Percentiles rank a stretch among this genome's conserved stretches.
These are phyloP conservation scores for Coleophora deauratella DNA, from an alignment of 2,888 invertebrate genomes.

Conservation along the genomic window DNA sequence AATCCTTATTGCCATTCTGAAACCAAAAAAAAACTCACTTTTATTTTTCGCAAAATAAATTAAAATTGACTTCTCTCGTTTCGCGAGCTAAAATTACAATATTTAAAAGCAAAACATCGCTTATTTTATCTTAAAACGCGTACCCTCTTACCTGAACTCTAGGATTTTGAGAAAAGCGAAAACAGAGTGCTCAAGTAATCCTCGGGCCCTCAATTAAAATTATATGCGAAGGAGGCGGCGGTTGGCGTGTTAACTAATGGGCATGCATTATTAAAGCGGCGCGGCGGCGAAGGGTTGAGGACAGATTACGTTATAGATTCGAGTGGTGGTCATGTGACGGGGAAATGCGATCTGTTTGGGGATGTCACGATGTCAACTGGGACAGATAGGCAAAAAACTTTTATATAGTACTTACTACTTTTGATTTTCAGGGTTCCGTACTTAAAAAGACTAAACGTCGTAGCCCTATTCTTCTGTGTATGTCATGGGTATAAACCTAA, in stretches of 20 bases:
- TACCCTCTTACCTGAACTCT: conserved; percentile 2
- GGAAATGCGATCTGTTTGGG: conserved; percentile 4
- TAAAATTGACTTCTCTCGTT: no score
- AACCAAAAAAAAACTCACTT: no score
- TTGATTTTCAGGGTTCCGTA: no score
- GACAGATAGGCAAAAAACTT: no score
- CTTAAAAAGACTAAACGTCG: no score
- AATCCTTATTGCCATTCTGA: no score
- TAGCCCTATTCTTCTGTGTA: no score
- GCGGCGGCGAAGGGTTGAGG: conserved; percentile 52
- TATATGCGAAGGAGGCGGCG: conserved; percentile 51
- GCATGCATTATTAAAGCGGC: conserved; percentile 68
- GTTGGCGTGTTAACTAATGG: conserved; percentile 71
- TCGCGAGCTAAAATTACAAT: no score
- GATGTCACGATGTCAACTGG: no score
- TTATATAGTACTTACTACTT: no score
- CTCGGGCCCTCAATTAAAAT: conserved; percentile 57
- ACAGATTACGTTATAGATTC: conserved; percentile 61
- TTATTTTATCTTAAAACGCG: not conserved
- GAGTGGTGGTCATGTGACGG: conserved; percentile 18
- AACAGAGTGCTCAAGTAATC: conserved; percentile 47
- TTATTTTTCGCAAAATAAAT: no score
- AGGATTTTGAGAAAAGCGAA: conserved; percentile 24
- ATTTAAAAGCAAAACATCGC: not conserved
- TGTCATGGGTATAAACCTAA: no score